Evolutionary conservation across 2,113 vertebrate species (phyloP), one percentile per base, ranked within the genome.

Genomic region (Bujurquina vittata): DNA sequence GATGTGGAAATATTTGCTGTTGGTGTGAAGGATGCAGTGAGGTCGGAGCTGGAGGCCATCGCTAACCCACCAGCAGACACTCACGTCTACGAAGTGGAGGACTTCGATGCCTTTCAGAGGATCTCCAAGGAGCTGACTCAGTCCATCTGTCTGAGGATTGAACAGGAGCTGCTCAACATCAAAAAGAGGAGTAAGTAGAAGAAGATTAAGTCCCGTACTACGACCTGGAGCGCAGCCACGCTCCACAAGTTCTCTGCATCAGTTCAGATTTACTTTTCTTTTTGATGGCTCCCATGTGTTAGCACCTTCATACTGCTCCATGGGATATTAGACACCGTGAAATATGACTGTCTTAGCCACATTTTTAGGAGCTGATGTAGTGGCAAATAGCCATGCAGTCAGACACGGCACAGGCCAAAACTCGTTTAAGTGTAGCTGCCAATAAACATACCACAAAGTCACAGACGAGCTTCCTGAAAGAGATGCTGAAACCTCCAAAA

Each of bases 1-100:
- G 98, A 98, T 59, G 98, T 99, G 84, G 98, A 99, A 93, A 99
- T 99, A 93, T 99, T 99, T 83, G 98, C 98, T 1, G 98, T 99
- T 74, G 98, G 98, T 59, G 97, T 99, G 78, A 99, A 99, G 91
- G 98, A 99, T 77, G 98, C 98, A 0, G 98, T 99, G 73, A 96
- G 97, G 69, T 95, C 96, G 3, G 98, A 99, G 83, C 84, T 99
- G 85, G 98, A 99, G 94, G 97, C 98, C 26, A 99, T 99, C 29
- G 98, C 98, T 29, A 97, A 98, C 18, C 91, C 94, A n/a, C 98
- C 98, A 29, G 84, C 96, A 0, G 96, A 98, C 40, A 97, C 95
- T 57, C 98, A 99, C 0, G 98, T 99, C 69, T 99, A 96, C 73
- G 97, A 97, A n/a, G 98, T 99, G 84, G 98, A 99, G 92, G 98